phyloP scores from a whole-genome alignment of 2,113 vertebrate species.

The Echinops telfairi region DNA sequence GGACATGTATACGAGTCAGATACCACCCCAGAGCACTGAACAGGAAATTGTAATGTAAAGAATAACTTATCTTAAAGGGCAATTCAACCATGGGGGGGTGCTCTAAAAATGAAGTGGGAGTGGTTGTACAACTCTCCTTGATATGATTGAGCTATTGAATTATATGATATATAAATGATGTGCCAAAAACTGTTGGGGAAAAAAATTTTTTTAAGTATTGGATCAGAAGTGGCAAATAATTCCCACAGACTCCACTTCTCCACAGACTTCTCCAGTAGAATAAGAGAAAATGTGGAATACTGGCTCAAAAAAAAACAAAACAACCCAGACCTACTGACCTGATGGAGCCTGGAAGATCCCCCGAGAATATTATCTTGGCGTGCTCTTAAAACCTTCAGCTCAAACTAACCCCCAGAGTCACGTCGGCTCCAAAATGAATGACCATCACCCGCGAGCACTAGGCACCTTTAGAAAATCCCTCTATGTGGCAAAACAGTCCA shows the following conservation, averaged over 20 bases:
- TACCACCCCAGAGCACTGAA: not conserved
- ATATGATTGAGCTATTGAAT: no score
- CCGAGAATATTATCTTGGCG: not conserved
- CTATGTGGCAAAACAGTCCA: not conserved
- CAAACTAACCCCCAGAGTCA: not conserved
- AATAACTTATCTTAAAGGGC: no score
- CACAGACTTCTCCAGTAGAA: not conserved
- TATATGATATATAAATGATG: no score
- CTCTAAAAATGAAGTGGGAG: no score
- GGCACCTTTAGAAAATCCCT: not conserved
- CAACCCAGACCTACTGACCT: not conserved
- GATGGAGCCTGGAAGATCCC: not conserved
- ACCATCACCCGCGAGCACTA: not conserved
- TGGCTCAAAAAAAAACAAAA: no score
- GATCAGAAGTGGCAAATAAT: not conserved
- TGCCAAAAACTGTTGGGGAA: no score
- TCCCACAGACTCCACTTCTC: no score
- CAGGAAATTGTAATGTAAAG: not conserved
- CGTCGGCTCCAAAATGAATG: not conserved
- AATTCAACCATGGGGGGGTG: no score
- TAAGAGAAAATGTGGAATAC: not conserved
- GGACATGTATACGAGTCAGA: not conserved
- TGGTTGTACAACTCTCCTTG: no score
- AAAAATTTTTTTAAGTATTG: no score
- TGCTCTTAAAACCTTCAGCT: not conserved